phyloP scores from a whole-genome alignment of 1,140 invertebrate genomes.

The Drosophila tropicalis region DNA sequence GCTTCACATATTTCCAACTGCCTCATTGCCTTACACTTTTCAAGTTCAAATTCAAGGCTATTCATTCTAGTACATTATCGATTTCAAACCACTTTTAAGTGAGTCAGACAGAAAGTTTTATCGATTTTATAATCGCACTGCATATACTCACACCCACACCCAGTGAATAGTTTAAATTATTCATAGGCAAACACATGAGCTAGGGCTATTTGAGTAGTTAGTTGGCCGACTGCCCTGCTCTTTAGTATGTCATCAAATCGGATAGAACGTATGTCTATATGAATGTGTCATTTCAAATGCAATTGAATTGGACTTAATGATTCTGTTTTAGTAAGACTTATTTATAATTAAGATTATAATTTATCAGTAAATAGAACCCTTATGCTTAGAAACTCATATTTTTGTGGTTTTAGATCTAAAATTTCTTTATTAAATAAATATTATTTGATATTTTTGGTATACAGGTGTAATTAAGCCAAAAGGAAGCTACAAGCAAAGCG shows the following conservation, averaged over 20 bases:
- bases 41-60: conserved; percentile 45
- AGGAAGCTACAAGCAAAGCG: conserved; percentile 19
- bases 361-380: no score
- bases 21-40: neutral
- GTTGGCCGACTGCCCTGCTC: neutral
- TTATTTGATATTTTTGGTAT: conserved; percentile 4
- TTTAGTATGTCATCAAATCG: neutral
- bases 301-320: no score
- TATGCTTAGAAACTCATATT: no score
- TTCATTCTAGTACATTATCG: conserved; percentile 51
- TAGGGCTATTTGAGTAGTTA: neutral
- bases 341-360: no score
- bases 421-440: conserved; percentile 13
- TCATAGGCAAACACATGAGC: conserved; percentile 43
- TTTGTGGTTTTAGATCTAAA: conserved; percentile 1
- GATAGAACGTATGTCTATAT: no score
- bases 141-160: conserved; percentile 19
- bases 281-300: no score
- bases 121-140: conserved; percentile 70
- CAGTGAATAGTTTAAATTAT: conserved; percentile 62
- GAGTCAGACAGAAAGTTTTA: conserved; percentile 57
- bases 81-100: conserved; percentile 56
- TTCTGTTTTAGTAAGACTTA: no score
- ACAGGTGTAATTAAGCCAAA: neutral
- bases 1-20: neutral